Percentiles rank a stretch among this genome's conserved stretches.
phyloP scores from a whole-genome alignment of 1,140 invertebrate genomes.

The Hylaeus volcanicus region DNA sequence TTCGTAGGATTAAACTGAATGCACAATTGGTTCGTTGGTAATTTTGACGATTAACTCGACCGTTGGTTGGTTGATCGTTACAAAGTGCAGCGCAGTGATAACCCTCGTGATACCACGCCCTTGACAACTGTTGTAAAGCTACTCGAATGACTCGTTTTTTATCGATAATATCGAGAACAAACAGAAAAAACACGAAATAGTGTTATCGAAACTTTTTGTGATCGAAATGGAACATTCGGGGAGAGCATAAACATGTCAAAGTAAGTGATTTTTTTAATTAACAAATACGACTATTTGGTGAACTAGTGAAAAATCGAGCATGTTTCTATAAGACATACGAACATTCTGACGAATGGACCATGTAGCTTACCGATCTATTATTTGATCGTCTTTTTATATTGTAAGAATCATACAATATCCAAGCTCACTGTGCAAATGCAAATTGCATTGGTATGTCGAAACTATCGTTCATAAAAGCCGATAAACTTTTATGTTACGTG shows the following conservation, averaged over 20 bases:
- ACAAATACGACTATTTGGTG: conserved; percentile 33
- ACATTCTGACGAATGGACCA: conserved; percentile 35
- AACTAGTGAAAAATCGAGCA: conserved; percentile 14
- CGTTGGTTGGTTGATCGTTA: conserved; percentile 32
- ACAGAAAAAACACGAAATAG: conserved; percentile 20
- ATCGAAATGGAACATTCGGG: conserved; percentile 33
- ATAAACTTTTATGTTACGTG: conserved; percentile 8
- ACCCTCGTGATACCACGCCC: conserved; percentile 19
- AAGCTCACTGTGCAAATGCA: background rate
- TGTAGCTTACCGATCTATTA: conserved; percentile 5
- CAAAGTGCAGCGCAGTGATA: conserved; percentile 49
- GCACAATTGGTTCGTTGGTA: background rate
- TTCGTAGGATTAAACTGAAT: conserved; percentile 20
- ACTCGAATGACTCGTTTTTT: conserved; percentile 53
- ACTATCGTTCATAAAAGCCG: conserved; percentile 1
- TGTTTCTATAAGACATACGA: conserved; percentile 43
- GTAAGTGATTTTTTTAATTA: conserved; percentile 39
- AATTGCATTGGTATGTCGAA: background rate
- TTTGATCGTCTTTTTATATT: conserved; percentile 16
- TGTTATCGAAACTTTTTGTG: conserved; percentile 46
- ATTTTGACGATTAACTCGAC: conserved; percentile 17
- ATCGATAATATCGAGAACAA: conserved; percentile 26
- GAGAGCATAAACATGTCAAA: conserved; percentile 17
- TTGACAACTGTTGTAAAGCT: conserved; percentile 30
- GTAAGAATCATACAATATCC: background rate